Base-by-base conservation (phyloP, 2,797 vertebrate species). In the Jordanella pulchra region DNA sequence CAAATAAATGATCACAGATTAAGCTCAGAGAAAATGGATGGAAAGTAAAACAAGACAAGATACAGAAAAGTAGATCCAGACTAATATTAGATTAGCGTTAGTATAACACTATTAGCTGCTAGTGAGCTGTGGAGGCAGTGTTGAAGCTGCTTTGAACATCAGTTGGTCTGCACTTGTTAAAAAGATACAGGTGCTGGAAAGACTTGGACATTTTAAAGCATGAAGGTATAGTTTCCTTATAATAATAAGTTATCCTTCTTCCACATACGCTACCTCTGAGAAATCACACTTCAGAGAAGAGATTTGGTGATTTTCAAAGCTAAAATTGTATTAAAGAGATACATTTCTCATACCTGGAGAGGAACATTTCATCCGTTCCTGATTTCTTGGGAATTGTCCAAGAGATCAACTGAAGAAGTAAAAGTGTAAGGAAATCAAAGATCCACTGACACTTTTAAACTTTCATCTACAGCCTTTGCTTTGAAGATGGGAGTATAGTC, bases 381-480 rank as follows among this genome's bases (percentile, higher is more conserved):
- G 53, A 9, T n/a, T 66, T 48, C 25, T 55, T 0, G 47, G 58
- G 70, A 72, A 50, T 30, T 51, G 21, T 25, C 56, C 54, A 65
- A 65, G 61, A 71, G 56, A 70, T 48, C 35, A 14, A 21, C 23
- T 4, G 3, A 54, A n/a, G 39, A 51, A 60, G 45, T 51, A 56
- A 54, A 39, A 12, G 30, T 67, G 28, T 73, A 66, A 74, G 72
- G 51, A 53, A 47, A 54, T 79, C 73, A 13, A n/a, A 50, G 48
- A 61, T 65, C 72, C 63, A 35, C 56, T 50, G 48, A 61, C 53
- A 44, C 73, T 72, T 81, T 83, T 82, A 76, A 75, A 74, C 70
- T 78, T 89, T 75, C 86, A 75, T 87, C 83, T 78, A 60, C 69
- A 77, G 67, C 55, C 47, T 73, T 53, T 44, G 53, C 83, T 85